phyloP scores from a whole-genome alignment of 2,113 vertebrate species.

The Halcyon malimbica region DNA sequence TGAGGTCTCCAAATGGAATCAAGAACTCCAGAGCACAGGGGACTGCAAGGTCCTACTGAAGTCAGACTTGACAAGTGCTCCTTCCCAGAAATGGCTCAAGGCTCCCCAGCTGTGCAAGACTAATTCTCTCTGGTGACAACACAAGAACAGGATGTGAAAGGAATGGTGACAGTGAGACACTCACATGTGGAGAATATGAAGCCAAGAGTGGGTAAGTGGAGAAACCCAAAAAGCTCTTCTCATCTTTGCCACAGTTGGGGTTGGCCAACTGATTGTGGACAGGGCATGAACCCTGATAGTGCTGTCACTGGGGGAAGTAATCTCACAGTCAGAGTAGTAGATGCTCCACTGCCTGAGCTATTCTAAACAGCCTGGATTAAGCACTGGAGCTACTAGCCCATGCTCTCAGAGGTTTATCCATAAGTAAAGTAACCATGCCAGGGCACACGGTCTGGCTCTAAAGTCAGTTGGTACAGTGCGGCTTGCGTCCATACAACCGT shows the following conservation, averaged over 20 bases:
- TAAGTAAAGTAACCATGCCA: neutral
- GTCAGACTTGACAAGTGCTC: neutral
- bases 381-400: neutral
- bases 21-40: neutral
- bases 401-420: neutral
- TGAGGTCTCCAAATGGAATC: neutral
- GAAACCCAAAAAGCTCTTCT: neutral
- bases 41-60: neutral
- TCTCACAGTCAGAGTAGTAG: neutral
- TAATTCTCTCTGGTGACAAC: neutral
- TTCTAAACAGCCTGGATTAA: neutral
- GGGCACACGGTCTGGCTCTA: neutral
- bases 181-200: neutral
- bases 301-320: neutral
- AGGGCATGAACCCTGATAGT: fast-evolving
- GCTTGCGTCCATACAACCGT: neutral
- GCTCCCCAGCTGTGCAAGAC: neutral
- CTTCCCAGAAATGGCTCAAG: neutral
- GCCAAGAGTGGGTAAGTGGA: fast-evolving
- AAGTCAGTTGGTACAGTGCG: neutral
- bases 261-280: neutral
- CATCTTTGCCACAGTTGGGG: neutral
- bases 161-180: neutral
- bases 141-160: neutral
- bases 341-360: neutral